Percentiles rank a stretch among this genome's conserved stretches.
Conservation (phyloP, 2,888 invertebrate genomes). For the Uropetala carovei region DNA sequence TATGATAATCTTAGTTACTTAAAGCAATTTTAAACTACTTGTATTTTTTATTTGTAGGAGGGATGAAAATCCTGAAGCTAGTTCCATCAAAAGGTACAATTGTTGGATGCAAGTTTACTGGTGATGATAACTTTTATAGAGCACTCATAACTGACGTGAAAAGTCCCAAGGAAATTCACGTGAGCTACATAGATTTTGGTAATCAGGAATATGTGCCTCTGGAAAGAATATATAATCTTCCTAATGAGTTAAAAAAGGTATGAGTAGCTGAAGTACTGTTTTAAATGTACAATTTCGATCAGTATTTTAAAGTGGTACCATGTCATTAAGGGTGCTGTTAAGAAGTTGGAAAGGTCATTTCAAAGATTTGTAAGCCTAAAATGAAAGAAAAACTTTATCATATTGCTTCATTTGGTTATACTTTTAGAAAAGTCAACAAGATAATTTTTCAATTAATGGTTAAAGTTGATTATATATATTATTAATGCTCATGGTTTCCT, state of each 20-base stretch:
- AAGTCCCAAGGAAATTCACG: conserved; percentile 65
- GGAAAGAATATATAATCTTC: conserved; percentile 70
- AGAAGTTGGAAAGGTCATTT: not conserved
- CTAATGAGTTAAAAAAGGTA: conserved; percentile 71
- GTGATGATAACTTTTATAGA: conserved; percentile 72
- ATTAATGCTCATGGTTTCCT: too few relatives aligned
- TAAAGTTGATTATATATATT: too few relatives aligned
- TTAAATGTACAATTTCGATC: too few relatives aligned
- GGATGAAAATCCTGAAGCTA: conserved; percentile 67
- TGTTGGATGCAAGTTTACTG: conserved; percentile 71
- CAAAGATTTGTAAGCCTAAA: too few relatives aligned
- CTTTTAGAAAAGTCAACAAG: too few relatives aligned
- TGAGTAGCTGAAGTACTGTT: conserved; percentile 46
- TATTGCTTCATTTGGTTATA: too few relatives aligned
- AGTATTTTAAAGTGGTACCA: too few relatives aligned
- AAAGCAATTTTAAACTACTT: not conserved
- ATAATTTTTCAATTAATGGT: too few relatives aligned
- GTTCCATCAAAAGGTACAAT: conserved; percentile 71
- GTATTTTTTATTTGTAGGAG: not conserved
- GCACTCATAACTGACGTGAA: conserved; percentile 71
- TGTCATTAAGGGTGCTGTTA: not conserved
- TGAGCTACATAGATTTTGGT: conserved; percentile 73
- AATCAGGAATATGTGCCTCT: conserved; percentile 70
- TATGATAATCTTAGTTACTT: too few relatives aligned
- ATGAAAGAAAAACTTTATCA: too few relatives aligned